These are phyloP conservation scores for Cynaeus angustus DNA, from an alignment of 2,888 invertebrate genomes.

Conservation along the genomic window DNA sequence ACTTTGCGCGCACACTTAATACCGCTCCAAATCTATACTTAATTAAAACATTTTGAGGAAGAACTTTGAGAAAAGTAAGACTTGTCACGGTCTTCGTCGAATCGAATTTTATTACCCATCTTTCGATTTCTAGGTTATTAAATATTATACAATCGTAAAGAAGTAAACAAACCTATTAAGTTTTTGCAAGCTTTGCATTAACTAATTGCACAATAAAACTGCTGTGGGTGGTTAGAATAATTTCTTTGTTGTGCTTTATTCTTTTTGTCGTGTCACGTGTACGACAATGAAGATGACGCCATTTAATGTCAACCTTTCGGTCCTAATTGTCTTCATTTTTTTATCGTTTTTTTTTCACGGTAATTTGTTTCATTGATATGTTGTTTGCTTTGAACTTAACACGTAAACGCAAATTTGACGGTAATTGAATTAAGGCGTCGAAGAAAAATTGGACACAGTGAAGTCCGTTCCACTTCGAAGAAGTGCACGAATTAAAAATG, in stretches of 20 bases:
- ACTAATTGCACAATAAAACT: slow-evolving; percentile 18
- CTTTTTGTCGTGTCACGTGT: neutral
- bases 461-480: neutral
- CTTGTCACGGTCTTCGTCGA: neutral
- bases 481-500: too few relatives aligned
- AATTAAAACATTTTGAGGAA: neutral
- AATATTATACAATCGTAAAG: slow-evolving; percentile 6
- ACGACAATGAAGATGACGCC: neutral
- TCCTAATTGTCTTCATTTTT: neutral
- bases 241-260: neutral
- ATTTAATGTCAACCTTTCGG: neutral
- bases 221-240: slow-evolving; percentile 7
- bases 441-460: slow-evolving; percentile 11
- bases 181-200: slow-evolving; percentile 27
- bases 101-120: neutral
- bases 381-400: slow-evolving; percentile 9
- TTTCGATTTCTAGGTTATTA: slow-evolving; percentile 1
- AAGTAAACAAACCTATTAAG: slow-evolving; percentile 36
- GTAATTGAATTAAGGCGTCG: slow-evolving; percentile 18
- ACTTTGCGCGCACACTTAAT: slow-evolving; percentile 9
- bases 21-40: neutral
- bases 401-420: neutral
- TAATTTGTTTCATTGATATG: neutral
- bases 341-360: neutral
- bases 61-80: neutral